These are phyloP conservation scores for Sorex araneus DNA, from an alignment of 2,113 vertebrate species.

Conservation along the genomic window DNA sequence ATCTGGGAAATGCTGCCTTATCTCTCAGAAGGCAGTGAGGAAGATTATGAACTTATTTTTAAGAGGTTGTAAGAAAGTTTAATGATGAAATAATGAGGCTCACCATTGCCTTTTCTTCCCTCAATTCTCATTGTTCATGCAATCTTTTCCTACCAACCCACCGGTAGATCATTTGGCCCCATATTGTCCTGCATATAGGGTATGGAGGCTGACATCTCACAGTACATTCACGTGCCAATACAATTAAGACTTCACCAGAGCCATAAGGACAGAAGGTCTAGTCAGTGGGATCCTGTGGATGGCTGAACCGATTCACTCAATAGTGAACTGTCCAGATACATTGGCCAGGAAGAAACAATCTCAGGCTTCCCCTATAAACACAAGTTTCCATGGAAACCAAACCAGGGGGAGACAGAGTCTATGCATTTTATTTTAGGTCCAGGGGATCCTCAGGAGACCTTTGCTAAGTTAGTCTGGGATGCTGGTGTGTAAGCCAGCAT, in stretches of 20 bases:
- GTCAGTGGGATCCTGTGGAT: constrained; percentile 57
- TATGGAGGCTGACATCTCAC: background rate
- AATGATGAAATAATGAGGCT: constrained; percentile 19
- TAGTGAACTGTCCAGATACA: constrained; percentile 63
- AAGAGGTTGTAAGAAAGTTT: background rate
- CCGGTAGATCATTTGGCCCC: background rate
- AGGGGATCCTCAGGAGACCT: constrained; percentile 39
- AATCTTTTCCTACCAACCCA: background rate
- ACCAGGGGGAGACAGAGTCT: constrained; percentile 52
- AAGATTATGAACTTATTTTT: background rate
- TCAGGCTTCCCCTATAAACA: constrained; percentile 73
- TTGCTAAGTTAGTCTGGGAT: constrained; percentile 46
- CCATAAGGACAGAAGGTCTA: constrained; percentile 7
- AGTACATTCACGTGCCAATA: background rate
- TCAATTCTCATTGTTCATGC: background rate
- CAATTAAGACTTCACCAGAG: background rate
- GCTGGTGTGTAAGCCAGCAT: constrained; percentile 21
- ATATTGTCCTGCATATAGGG: background rate
- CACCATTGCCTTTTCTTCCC: background rate
- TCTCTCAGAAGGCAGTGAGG: background rate
- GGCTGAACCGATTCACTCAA: constrained; percentile 13
- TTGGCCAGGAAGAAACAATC: constrained; percentile 58
- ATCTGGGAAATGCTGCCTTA: background rate
- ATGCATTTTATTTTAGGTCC: constrained; percentile 64
- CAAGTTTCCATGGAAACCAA: constrained; percentile 80